A percentile compares a stretch with the other conserved stretches of the same genome.
Conservation (phyloP, 2,888 invertebrate genomes). For the Phyto melanocephala region DNA sequence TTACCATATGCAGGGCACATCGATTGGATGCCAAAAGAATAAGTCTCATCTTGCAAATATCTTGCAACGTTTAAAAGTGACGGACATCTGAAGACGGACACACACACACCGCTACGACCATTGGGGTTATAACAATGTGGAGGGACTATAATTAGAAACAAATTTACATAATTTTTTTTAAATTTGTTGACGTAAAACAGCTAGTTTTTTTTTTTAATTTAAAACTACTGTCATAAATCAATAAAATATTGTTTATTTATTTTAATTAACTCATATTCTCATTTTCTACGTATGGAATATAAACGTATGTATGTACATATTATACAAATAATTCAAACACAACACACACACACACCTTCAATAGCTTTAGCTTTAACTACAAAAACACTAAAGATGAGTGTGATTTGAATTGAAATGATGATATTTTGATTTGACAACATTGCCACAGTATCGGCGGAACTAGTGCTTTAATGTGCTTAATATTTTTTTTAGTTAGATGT, state of each 20-base stretch:
- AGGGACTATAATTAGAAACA: constrained; percentile 30
- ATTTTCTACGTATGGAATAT: neutral
- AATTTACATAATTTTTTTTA: neutral
- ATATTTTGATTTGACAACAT: constrained; percentile 37
- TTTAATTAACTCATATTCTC: too few relatives aligned
- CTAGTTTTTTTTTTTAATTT: neutral
- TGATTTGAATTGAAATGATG: constrained; percentile 19
- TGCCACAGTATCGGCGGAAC: neutral
- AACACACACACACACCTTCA: constrained; percentile 46
- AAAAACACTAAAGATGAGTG: constrained; percentile 30
- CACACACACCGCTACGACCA: constrained; percentile 58
- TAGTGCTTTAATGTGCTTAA: neutral
- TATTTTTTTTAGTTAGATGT: constrained; percentile 1
- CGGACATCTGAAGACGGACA: constrained; percentile 61
- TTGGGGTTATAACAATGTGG: constrained; percentile 66
- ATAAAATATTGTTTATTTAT: neutral
- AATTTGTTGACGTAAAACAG: neutral
- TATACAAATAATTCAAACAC: too few relatives aligned
- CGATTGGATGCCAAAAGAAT: constrained; percentile 58
- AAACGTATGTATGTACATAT: too few relatives aligned
- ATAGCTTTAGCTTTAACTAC: constrained; percentile 27
- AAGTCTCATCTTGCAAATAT: constrained; percentile 9
- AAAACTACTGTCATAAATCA: neutral
- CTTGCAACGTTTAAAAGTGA: constrained; percentile 52
- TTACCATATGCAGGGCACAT: constrained; percentile 44